Conservation (phyloP, 53 echinoderm and acorn worm species). For the Paracentrotus lividus region DNA sequence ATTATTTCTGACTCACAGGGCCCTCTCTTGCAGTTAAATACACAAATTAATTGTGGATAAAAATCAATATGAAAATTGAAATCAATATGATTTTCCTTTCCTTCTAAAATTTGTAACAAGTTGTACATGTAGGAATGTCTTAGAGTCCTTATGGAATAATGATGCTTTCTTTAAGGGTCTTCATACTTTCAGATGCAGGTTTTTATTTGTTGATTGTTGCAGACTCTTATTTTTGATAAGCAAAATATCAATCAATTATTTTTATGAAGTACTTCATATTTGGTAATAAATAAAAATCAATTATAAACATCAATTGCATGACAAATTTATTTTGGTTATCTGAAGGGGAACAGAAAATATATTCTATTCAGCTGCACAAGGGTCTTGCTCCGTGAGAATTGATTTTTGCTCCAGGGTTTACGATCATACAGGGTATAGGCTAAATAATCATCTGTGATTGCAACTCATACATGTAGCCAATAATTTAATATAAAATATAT, state of each 20-base stretch:
- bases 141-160: not conserved
- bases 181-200: not conserved
- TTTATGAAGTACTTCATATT: no score
- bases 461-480: not conserved
- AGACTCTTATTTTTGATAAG: no score
- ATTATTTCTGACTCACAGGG: not conserved
- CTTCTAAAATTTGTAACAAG: not conserved
- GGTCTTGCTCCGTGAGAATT: no score
- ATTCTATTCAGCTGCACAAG: no score
- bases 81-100: not conserved
- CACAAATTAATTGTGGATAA: not conserved
- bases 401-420: no score
- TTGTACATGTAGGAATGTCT: no score
- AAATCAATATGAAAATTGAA: not conserved
- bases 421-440: no score
- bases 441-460: not conserved
- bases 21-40: not conserved
- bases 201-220: not conserved
- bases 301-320: no score
- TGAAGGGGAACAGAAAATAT: no score
- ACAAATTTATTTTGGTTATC: no score
- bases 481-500: not conserved
- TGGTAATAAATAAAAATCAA: no score
- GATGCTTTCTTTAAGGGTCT: not conserved
- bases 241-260: no score